Conservation (phyloP, 1,140 invertebrate genomes). For the Drosophila nigromelanica region DNA sequence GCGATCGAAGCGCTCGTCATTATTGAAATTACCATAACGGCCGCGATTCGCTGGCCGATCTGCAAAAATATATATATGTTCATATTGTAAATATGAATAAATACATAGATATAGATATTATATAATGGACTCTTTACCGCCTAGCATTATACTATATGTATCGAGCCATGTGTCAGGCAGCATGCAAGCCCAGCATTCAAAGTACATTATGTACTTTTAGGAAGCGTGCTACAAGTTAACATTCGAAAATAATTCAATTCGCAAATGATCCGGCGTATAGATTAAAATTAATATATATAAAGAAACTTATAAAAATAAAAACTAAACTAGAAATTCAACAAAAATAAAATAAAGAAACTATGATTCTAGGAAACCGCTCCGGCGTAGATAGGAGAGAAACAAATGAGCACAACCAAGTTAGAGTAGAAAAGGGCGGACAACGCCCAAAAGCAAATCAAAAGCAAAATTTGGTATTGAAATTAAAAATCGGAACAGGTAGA, state of each 20-base stretch:
- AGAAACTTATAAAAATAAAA: too few species aligned
- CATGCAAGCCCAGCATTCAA: slow-evolving; percentile 24
- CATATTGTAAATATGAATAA: not conserved
- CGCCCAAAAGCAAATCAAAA: slow-evolving; percentile 2
- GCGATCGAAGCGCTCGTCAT: slow-evolving; percentile 78
- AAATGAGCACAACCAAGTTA: slow-evolving; percentile 1
- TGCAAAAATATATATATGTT: slow-evolving; percentile 30
- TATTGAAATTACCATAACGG: slow-evolving; percentile 82
- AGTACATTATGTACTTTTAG: not conserved
- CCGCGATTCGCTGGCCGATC: slow-evolving; percentile 79
- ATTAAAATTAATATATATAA: not conserved
- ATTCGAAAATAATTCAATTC: slow-evolving; percentile 12
- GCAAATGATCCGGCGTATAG: not conserved
- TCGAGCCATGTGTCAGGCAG: slow-evolving; percentile 15
- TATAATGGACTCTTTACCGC: slow-evolving; percentile 17
- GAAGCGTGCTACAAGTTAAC: slow-evolving; percentile 27
- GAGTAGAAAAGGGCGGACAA: not conserved
- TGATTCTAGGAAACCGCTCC: not conserved
- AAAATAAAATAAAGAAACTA: not conserved
- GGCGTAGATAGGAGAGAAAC: slow-evolving; percentile 14
- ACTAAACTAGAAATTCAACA: not conserved
- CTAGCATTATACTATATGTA: slow-evolving; percentile 28
- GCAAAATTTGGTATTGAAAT: not conserved
- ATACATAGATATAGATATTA: not conserved
- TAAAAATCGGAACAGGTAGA: not conserved